Evolutionary conservation across 2,797 vertebrate genomes (phyloP), one percentile per base, ranked within the genome.

Genomic region (Passerculus sandwichensis): DNA sequence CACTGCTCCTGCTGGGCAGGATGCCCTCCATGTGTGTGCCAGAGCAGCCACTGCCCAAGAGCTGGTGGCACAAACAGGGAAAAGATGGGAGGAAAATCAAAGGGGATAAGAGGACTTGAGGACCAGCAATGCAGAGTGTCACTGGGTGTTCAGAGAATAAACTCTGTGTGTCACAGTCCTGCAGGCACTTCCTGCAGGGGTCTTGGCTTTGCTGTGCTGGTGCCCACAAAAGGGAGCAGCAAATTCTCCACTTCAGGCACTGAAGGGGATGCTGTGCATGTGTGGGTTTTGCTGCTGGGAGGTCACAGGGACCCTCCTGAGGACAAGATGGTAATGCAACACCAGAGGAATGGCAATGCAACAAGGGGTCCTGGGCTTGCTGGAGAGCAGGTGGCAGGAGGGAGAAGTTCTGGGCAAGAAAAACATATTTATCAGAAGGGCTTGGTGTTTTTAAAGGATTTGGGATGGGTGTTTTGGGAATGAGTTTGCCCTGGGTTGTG

Each of bases 361-460:
- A 4, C 2, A 0, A 0, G 0, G 15, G 17, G 18, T 11, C 18
- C 61, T 51, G 75, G 38, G 19, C 42, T 54, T 1, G 0, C 47
- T 42, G 70, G 40, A 4, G 34, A 34, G 65, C 27, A 56, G 40
- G 45, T 34, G 47, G 30, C 56, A 36, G 66, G 30, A 83, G 18
- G 25, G 59, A 54, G 42, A 78, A 9, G 14, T 6, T 3, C 29
- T n/a, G 51, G n/a, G 23, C 8, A 11, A 21, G 66, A 54, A 75
- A 89, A 29, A 3, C 1, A 0, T 0, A 0, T 5, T 47, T 36
- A 15, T 30, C 40, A 73, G 71, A 10, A 62, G 11, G 0, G 2
- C 16, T 22, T 18, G 15, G 11, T 48, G 6, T 36, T 44, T 76
- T 19, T 22, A 29, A 45, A 69, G 38, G 48, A 2, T 26, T 79